Evolutionary conservation across 2,888 invertebrate genomes (phyloP).

Genomic region (Apodemia duryi): DNA sequence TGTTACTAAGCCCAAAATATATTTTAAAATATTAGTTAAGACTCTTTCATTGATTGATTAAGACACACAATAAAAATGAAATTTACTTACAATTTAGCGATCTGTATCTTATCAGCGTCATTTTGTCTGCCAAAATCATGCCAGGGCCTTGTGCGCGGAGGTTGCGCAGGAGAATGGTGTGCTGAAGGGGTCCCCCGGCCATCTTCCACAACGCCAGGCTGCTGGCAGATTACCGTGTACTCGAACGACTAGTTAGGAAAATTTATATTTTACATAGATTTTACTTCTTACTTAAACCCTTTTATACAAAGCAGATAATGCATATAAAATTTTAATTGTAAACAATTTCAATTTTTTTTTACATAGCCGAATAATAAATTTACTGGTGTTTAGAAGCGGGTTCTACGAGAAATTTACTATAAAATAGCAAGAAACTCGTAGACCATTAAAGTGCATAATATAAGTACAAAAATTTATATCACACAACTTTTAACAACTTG

Average conservation of each 20-base stretch:
- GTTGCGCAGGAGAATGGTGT: conserved; percentile 79
- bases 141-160: conserved; percentile 91
- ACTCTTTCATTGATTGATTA: background rate
- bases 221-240: conserved; percentile 93
- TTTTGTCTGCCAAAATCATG: conserved; percentile 96
- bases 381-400: too few relatives aligned
- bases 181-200: conserved; percentile 81
- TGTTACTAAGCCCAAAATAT: too few relatives aligned
- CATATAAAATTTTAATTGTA: too few relatives aligned
- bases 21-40: too few relatives aligned
- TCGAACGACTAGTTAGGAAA: conserved; percentile 88
- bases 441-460: too few relatives aligned
- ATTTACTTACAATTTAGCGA: conserved; percentile 96
- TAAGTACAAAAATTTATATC: too few relatives aligned
- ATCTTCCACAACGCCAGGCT: conserved; percentile 75
- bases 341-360: too few relatives aligned
- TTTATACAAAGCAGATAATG: too few relatives aligned
- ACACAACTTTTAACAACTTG: too few relatives aligned
- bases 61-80: background rate
- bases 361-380: too few relatives aligned
- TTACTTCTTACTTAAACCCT: background rate
- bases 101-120: conserved; percentile 97
- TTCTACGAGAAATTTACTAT: too few relatives aligned
- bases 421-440: too few relatives aligned
- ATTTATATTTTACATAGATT: conserved; percentile 14